A percentile compares a stretch with the other conserved stretches of the same genome.
Conservation (phyloP, 2,888 invertebrate genomes). For the Torymus aiolomorphi region DNA sequence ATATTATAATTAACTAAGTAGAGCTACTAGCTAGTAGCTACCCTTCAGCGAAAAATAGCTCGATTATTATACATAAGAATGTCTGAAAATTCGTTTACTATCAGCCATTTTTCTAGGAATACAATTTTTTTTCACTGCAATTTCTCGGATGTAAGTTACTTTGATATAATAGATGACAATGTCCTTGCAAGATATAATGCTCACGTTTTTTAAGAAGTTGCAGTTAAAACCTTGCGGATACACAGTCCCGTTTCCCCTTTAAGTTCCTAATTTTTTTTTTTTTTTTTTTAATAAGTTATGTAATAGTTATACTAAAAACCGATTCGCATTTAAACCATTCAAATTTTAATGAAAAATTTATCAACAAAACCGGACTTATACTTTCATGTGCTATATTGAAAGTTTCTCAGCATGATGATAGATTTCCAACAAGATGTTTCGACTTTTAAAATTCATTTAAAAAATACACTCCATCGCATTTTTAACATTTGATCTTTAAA, state of each 20-base stretch:
- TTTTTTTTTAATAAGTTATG: constrained; percentile 18
- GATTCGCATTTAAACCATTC: constrained; percentile 23
- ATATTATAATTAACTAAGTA: constrained; percentile 50
- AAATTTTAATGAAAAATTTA: constrained; percentile 15
- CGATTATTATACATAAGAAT: constrained; percentile 42
- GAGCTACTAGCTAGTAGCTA: no score
- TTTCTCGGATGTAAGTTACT: constrained; percentile 33
- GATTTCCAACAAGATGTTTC: constrained; percentile 29
- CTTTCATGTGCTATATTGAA: constrained; percentile 18
- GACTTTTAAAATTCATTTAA: constrained; percentile 33
- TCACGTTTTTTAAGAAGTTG: constrained; percentile 31
- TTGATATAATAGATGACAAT: constrained; percentile 33
- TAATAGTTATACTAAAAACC: constrained; percentile 45
- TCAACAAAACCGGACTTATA: constrained; percentile 34
- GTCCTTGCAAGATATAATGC: constrained; percentile 48
- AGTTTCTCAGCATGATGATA: constrained; percentile 16
- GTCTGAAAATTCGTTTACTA: constrained; percentile 34
- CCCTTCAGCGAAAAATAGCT: constrained; percentile 44
- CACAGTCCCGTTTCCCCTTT: constrained; percentile 50
- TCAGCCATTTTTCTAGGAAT: constrained; percentile 47
- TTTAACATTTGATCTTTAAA: constrained; percentile 19
- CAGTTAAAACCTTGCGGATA: constrained; percentile 44
- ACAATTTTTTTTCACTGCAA: constrained; percentile 45
- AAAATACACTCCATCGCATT: constrained; percentile 35
- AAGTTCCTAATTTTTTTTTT: constrained; percentile 39